A percentile compares a stretch with the other conserved stretches of the same genome.
Conservation (phyloP, 2,113 vertebrate genomes). For the Halichoerus grypus region DNA sequence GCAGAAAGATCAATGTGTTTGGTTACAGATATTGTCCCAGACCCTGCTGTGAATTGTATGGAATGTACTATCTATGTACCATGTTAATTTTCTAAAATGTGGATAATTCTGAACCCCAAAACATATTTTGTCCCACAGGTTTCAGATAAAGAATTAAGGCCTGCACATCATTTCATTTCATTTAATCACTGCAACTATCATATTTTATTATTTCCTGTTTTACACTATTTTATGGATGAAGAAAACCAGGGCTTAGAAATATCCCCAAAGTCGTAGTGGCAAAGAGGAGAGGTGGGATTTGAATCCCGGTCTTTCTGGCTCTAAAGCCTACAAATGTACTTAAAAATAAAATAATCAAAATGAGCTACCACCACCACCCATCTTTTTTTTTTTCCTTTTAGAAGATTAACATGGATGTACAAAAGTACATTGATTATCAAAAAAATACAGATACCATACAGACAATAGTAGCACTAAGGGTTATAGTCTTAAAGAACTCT, state of each 20-base stretch:
- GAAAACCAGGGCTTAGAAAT: neutral
- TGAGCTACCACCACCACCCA: neutral
- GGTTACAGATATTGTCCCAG: neutral
- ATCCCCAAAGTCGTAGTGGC: neutral
- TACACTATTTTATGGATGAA: neutral
- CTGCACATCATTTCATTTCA: neutral
- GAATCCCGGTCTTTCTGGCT: neutral
- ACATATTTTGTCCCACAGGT: neutral
- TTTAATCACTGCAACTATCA: neutral
- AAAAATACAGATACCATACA: neutral
- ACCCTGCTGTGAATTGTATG: neutral
- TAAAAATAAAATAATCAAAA: conserved; percentile 9
- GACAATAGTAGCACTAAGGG: neutral
- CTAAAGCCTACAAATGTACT: neutral
- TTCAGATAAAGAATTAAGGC: neutral
- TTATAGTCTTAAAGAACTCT: neutral
- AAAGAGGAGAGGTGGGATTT: neutral
- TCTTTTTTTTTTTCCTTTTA: neutral
- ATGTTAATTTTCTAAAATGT: neutral
- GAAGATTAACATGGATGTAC: neutral
- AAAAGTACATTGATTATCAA: neutral
- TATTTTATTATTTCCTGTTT: neutral
- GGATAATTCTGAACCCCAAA: conserved; percentile 4
- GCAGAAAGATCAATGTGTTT: neutral
- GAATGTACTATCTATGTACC: neutral